These are phyloP conservation scores for Atrina japonica DNA, from an alignment of 2,888 invertebrate genomes.

Conservation along the genomic window DNA sequence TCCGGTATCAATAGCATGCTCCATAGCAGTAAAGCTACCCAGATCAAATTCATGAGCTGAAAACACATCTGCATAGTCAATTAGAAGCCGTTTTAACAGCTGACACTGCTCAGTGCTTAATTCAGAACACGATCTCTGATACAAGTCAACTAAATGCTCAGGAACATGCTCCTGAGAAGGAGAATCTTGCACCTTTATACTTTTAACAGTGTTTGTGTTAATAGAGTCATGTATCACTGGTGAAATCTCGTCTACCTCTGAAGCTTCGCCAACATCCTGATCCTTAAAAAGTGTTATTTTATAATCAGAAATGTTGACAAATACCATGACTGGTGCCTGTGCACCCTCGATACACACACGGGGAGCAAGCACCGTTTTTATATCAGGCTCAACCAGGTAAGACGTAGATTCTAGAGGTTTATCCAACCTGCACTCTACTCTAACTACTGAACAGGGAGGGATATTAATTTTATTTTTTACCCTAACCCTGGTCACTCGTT, in stretches of 20 bases:
- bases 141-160: conserved; percentile 17
- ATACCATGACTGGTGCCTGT: background rate
- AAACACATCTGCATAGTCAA: conserved; percentile 40
- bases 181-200: background rate
- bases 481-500: background rate
- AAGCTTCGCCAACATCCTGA: conserved; percentile 7
- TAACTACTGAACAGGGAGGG: too few species aligned
- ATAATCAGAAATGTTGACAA: conserved; percentile 1
- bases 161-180: background rate
- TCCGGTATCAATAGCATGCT: conserved; percentile 42
- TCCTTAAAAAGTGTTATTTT: background rate
- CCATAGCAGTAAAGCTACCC: conserved; percentile 29
- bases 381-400: background rate
- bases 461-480: too few species aligned
- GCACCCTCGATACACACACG: background rate
- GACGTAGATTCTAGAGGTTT: background rate
- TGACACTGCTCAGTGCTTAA: conserved; percentile 8
- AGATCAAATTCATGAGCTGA: conserved; percentile 37
- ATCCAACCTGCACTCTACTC: conserved; percentile 3
- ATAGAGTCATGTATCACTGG: background rate
- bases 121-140: conserved; percentile 4
- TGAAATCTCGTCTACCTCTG: conserved; percentile 1
- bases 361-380: conserved; percentile 1
- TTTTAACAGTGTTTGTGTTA: background rate
- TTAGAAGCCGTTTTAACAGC: conserved; percentile 16